Percentiles rank a stretch among this genome's conserved stretches.
These are phyloP conservation scores for Heterocephalus glaber DNA, from an alignment of 2,113 vertebrate genomes.

Conservation along the genomic window DNA sequence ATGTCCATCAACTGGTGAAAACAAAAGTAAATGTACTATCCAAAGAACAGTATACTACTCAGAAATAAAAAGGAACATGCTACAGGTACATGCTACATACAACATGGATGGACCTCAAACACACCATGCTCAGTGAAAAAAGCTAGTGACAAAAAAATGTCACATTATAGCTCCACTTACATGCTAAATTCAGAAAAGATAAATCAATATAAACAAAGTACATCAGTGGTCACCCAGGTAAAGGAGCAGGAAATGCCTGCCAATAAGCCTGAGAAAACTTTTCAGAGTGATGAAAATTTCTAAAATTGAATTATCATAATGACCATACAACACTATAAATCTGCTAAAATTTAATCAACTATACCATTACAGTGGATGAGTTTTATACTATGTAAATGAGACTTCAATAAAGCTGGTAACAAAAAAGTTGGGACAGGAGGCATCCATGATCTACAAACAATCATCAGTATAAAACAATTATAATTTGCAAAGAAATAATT, in stretches of 20 bases:
- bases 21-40: background rate
- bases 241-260: background rate
- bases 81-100: background rate
- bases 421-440: background rate
- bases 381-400: conserved; percentile 39
- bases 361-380: background rate
- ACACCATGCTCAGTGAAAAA: background rate
- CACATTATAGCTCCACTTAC: background rate
- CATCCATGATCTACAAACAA: background rate
- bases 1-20: background rate
- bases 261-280: background rate
- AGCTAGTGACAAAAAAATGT: background rate
- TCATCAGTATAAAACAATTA: background rate
- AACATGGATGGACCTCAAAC: conserved; percentile 18
- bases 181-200: background rate
- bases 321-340: background rate
- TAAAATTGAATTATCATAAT: background rate
- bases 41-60: background rate
- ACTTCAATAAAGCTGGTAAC: background rate
- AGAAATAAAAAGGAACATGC: background rate
- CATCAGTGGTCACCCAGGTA: background rate
- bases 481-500: conserved; percentile 13
- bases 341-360: conserved; percentile 27
- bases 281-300: background rate
- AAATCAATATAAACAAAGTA: background rate